Evolutionary conservation across 2,113 vertebrate genomes (phyloP), one percentile per base, ranked within the genome.

Genomic region (Peromyscus maniculatus): DNA sequence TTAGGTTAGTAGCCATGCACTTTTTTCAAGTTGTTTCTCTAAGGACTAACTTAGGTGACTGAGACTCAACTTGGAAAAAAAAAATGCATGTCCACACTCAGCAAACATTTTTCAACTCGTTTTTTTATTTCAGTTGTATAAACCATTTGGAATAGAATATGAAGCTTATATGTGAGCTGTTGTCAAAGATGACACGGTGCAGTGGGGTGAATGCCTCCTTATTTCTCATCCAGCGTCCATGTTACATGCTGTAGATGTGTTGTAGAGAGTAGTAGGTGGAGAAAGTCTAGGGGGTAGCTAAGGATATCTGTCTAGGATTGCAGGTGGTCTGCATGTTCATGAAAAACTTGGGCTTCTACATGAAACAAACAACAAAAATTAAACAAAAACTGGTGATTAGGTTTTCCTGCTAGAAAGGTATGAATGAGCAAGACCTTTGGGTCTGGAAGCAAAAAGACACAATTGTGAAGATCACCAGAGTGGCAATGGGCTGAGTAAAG

Each of bases 31-130:
- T 28, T 84, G 12, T 64, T 28, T 84, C 13, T 28, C 39, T 84
- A 62, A 28, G 80, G 22, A 62, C 57, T 15, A 39, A 9, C n/a
- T 26, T 39, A 84, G 52, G 52, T 93, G 91, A 64, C 9, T 78
- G 26, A 49, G 22, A 87, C 62, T 91, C 21, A 55, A 33, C 36
- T 89, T 89, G 17, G 19, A 17, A 36, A 79, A 43, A 43, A 84
- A 89, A n/a, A 74, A 87, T 83, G 13, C 31, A 46, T 55, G 16
- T 77, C n/a, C 15, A 33, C 52, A 66, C 43, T 77, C 24, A n/a
- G 87, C 57, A 95, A 91, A 66, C 88, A 89, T 43, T 92, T 78
- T 62, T 87, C 94, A 94, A 7, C 31, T 72, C 77, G 69, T 64
- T 7, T 43, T 43, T 43, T 43, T 43, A 7, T 66, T 59, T 93